A percentile compares a stretch with the other conserved stretches of the same genome.
phyloP scores from a whole-genome alignment of 2,888 invertebrate genomes.

The Phaonia tiefii region DNA sequence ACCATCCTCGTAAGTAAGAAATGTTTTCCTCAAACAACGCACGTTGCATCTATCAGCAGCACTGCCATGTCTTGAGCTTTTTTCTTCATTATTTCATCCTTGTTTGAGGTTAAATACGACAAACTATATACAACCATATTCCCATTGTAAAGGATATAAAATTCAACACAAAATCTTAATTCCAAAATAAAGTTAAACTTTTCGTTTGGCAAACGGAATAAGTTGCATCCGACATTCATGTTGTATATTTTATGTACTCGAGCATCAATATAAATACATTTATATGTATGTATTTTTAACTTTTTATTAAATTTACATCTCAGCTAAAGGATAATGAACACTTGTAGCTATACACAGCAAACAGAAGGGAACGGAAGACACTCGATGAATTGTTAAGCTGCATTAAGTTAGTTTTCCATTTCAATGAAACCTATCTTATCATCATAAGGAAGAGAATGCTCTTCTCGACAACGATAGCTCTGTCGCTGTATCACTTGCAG shows the following conservation, averaged over 20 bases:
- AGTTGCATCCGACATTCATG: not conserved
- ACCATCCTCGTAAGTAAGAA: too few species aligned
- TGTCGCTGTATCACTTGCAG: too few species aligned
- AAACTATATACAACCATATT: too few species aligned
- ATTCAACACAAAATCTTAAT: too few species aligned
- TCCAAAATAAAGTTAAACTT: too few species aligned
- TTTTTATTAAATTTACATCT: conserved; percentile 25
- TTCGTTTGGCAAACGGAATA: not conserved
- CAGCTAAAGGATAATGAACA: not conserved
- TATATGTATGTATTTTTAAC: conserved; percentile 6
- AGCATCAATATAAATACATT: conserved; percentile 14
- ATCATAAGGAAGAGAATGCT: not conserved
- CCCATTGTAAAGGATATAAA: too few species aligned
- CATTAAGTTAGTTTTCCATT: conserved; percentile 14
- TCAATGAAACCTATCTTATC: not conserved
- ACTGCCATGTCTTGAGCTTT: too few species aligned
- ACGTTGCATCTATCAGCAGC: too few species aligned
- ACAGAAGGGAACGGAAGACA: not conserved
- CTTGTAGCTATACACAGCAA: not conserved
- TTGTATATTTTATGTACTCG: not conserved
- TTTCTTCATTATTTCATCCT: too few species aligned
- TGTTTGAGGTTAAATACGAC: too few species aligned
- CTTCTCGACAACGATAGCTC: too few species aligned
- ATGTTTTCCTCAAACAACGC: too few species aligned
- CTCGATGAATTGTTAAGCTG: not conserved